Base-by-base conservation (phyloP, 2,113 vertebrate genomes). In the Anarrhichthys ocellatus region DNA sequence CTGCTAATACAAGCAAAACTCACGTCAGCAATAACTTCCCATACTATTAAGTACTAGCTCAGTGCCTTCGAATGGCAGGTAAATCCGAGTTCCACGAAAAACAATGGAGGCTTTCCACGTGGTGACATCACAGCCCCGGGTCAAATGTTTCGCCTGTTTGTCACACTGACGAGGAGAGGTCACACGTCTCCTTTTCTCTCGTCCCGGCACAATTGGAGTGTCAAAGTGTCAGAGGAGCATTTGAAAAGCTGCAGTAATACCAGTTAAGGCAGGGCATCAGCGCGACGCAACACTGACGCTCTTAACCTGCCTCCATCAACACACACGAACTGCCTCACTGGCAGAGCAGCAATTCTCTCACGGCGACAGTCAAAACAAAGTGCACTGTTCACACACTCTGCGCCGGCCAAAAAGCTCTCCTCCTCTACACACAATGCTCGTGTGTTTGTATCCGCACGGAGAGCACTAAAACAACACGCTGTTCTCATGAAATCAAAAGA, bases 271-370 rank as follows among this genome's bases (percentile, higher is more conserved):
- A 83, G 86, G 88, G 87, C 80, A 29, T 50, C 59, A 17, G 20
- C 1, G 83, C 56, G 72, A 88, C 54, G 83, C 88, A 89, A 83
- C 75, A 88, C 84, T 94, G 90, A 89, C 89, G 75, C 81, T 91
- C 72, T 91, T 84, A 87, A 88, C 87, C 82, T 86, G 50, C 74
- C 87, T 94, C 84, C 78, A 79, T 93, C 91, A 94, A 92, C 91
- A 93, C 85, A 44, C 73, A 68, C 10, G 24, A 69, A 80, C 73
- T 20, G 80, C 78, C 48, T 73, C 78, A 83, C 36, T 83, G 80
- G 86, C 88, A 85, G 77, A 62, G 62, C 76, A 77, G 46, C 82
- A 63, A 86, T 81, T 92, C 89, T 93, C 91, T 92, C 92, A 92
- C 77, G 77, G 58, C 67, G 14, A 58, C 56, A 83, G 87, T 90